phyloP scores from a whole-genome alignment of 92 coral and sea anemone genomes.

The Palythoa caribaeorum region DNA sequence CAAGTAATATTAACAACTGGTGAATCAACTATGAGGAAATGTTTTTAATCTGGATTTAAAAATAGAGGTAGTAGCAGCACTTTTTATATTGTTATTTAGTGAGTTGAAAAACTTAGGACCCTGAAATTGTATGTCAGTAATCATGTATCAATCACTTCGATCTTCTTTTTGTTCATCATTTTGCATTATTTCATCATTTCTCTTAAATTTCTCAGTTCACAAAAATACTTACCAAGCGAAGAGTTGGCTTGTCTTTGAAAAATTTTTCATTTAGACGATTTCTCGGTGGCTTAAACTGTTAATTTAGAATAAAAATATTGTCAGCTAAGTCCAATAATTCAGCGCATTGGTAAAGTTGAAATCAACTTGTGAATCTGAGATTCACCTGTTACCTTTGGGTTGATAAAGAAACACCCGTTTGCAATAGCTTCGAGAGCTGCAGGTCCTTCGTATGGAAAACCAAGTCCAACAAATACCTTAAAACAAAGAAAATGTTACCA shows the following conservation, averaged over 20 bases:
- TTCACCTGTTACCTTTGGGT: conserved; percentile 82
- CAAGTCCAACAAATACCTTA: conserved; percentile 95
- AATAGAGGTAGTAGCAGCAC: too few species aligned
- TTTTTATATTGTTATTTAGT: too few species aligned
- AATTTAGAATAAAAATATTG: not conserved
- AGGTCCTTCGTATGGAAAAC: conserved; percentile 99
- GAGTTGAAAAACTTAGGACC: too few species aligned
- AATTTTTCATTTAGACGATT: conserved; percentile 82
- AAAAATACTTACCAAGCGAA: conserved; percentile 77
- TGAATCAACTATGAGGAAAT: too few species aligned
- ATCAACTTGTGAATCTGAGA: not conserved
- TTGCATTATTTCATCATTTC: too few species aligned
- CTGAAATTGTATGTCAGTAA: too few species aligned
- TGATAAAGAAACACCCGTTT: conserved; percentile 91
- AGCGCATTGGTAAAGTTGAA: not conserved
- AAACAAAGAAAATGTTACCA: not conserved
- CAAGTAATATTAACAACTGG: too few species aligned
- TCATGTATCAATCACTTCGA: too few species aligned
- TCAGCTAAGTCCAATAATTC: not conserved
- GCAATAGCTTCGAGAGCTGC: conserved; percentile 99
- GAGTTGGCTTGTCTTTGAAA: conserved; percentile 92
- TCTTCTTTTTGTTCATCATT: too few species aligned
- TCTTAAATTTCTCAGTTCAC: too few species aligned
- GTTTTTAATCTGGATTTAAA: too few species aligned
- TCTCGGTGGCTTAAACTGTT: conserved; percentile 81